Evolutionary conservation across 2,797 vertebrate species (phyloP), one percentile per base, ranked within the genome.

Genomic region (Neopelma chrysocephalum): DNA sequence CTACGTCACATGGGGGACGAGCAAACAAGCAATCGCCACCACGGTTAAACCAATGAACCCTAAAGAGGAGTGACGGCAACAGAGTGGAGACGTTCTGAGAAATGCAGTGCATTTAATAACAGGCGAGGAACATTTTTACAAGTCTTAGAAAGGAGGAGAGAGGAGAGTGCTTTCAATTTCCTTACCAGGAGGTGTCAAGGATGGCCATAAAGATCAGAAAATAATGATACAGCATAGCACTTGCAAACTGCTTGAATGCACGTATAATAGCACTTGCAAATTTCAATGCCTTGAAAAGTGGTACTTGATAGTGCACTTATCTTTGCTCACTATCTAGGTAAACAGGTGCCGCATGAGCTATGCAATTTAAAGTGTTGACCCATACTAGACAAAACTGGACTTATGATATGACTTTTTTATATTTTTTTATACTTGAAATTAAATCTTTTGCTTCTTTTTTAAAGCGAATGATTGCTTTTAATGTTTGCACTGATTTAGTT

Each of bases 351-450:
- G 98, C 98, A 98, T 98, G 98, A 99, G 98, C 99, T 99, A 99
- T 99, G 99, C 99, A 99, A 99, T 99, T 99, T 97, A 98, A 98
- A 99, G 98, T 98, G 98, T 99, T 98, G 98, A 98, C 98, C 98
- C 98, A 98, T 97, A 98, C 98, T 98, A 98, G 98, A 98, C 96
- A 97, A 97, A 98, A 98, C 99, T 98, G 98, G 98, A 98, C 98
- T 98, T 94, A 98, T 96, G 98, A 98, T 98, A 98, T 97, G 98
- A 98, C 98, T 98, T 97, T 98, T 99, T 98, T 98, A 98, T 98
- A 99, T 99, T 98, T 99, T 98, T 99, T 98, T 99, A 99, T 99
- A 99, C 99, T 99, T 99, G 99, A 99, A 99, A 99, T 98, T 98
- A 99, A 99, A 99, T 99, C 99, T 98, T 99, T 99, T 99, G 99